Conservation (phyloP, 2,888 invertebrate genomes). For the Tolmerus cingulatus region DNA sequence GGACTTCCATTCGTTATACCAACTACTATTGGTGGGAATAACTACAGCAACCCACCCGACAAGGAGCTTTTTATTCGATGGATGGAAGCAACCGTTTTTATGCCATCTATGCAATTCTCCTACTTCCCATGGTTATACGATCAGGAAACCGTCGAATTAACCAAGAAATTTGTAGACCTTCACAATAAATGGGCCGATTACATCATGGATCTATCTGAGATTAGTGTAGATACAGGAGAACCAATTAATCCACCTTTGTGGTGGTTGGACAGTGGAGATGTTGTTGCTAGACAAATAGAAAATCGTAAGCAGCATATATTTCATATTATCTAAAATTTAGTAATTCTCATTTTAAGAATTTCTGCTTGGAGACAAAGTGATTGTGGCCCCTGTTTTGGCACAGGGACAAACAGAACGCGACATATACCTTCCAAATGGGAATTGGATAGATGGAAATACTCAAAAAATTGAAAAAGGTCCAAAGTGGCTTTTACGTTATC, state of each 20-base stretch:
- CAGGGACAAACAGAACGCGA: background rate
- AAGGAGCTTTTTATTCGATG: constrained; percentile 76
- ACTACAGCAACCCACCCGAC: constrained; percentile 55
- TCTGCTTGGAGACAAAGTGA: background rate
- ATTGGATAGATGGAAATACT: too few relatives aligned
- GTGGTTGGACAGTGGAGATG: too few relatives aligned
- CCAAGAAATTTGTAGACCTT: constrained; percentile 70
- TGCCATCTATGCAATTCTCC: constrained; percentile 81
- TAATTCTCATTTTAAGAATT: too few relatives aligned
- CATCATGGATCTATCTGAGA: constrained; percentile 60
- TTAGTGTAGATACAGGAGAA: background rate
- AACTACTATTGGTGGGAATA: too few relatives aligned
- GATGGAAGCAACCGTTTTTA: constrained; percentile 70
- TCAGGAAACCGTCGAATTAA: constrained; percentile 68
- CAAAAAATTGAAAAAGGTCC: too few relatives aligned
- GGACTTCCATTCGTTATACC: too few relatives aligned
- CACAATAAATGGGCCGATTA: constrained; percentile 70
- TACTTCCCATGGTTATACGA: constrained; percentile 79
- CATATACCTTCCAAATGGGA: too few relatives aligned
- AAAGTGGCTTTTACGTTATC: too few relatives aligned
- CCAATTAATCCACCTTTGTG: background rate
- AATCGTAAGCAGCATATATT: too few relatives aligned
- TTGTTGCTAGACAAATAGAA: too few relatives aligned
- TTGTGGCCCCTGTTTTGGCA: constrained; percentile 52
- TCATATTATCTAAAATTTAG: too few relatives aligned